Conservation (phyloP, 35 echinoderm and acorn worm species). For the Hemicentrotus pulcherrimus region DNA sequence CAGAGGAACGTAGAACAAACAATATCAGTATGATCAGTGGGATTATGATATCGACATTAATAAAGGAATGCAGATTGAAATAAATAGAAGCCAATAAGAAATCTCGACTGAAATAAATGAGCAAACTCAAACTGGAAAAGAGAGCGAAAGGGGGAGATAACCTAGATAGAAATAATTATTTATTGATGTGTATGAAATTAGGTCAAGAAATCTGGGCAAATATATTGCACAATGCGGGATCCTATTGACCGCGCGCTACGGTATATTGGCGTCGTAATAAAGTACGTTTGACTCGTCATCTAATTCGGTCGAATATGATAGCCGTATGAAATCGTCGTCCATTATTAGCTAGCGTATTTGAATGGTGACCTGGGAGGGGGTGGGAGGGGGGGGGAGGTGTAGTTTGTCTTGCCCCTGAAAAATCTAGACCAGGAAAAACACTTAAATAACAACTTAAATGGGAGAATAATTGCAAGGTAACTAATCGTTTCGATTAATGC, state of each 20-base stretch:
- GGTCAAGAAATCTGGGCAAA: constrained; percentile 3
- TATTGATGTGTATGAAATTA: constrained; percentile 14
- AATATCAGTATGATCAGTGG: neutral
- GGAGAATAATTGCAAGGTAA: no score
- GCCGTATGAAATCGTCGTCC: neutral
- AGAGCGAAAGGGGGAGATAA: neutral
- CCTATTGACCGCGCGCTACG: neutral
- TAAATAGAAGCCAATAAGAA: neutral
- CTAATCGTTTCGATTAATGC: no score
- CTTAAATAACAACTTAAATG: no score
- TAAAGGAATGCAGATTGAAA: neutral
- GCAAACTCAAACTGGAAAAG: neutral
- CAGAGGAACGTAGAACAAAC: neutral
- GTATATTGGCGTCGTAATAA: neutral
- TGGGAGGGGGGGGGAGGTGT: no score
- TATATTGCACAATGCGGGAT: neutral
- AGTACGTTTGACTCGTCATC: neutral
- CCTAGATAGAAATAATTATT: neutral
- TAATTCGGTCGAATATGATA: neutral
- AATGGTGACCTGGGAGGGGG: no score
- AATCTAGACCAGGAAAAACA: no score
- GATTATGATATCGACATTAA: neutral
- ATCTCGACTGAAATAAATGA: neutral
- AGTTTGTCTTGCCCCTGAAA: no score
- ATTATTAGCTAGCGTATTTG: neutral